A percentile compares a stretch with the other conserved stretches of the same genome.
Evolutionary conservation across 2,888 invertebrate species (phyloP).

Genomic region (Sminthurinus aureus): DNA sequence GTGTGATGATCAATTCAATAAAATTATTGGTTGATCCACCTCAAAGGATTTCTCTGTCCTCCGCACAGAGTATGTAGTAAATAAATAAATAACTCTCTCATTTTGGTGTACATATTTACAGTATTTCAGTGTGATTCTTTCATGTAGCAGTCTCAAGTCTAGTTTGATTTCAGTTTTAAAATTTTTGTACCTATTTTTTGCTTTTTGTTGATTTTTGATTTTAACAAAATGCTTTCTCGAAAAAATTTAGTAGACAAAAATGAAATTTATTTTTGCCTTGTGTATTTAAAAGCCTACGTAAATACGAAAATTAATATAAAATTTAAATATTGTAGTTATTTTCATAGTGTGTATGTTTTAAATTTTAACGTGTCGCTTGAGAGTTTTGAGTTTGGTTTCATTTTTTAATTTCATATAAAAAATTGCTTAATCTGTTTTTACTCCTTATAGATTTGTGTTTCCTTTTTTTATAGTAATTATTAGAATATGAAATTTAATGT

Average conservation of each 20-base stretch:
- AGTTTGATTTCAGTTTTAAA: no score
- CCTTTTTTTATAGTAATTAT: not conserved
- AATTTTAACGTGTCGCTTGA: not conserved
- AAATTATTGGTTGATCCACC: conserved; percentile 4
- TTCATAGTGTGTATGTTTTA: not conserved
- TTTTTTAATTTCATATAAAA: not conserved
- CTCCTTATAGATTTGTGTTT: no score
- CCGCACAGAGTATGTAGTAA: conserved; percentile 16
- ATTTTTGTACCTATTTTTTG: no score
- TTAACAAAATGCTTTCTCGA: no score
- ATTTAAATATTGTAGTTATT: not conserved
- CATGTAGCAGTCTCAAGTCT: no score
- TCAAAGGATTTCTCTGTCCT: conserved; percentile 29
- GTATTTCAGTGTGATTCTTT: not conserved
- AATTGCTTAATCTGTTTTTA: not conserved
- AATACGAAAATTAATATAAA: no score
- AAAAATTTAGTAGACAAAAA: no score
- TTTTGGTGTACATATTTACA: not conserved
- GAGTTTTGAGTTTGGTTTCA: not conserved
- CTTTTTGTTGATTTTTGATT: no score
- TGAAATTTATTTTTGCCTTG: no score
- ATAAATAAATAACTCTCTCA: not conserved
- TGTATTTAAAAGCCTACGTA: no score
- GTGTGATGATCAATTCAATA: conserved; percentile 14
- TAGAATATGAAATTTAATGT: conserved; percentile 1